These are phyloP conservation scores for Ceyx margarethae DNA, from an alignment of 2,113 vertebrate species.

Conservation along the genomic window DNA sequence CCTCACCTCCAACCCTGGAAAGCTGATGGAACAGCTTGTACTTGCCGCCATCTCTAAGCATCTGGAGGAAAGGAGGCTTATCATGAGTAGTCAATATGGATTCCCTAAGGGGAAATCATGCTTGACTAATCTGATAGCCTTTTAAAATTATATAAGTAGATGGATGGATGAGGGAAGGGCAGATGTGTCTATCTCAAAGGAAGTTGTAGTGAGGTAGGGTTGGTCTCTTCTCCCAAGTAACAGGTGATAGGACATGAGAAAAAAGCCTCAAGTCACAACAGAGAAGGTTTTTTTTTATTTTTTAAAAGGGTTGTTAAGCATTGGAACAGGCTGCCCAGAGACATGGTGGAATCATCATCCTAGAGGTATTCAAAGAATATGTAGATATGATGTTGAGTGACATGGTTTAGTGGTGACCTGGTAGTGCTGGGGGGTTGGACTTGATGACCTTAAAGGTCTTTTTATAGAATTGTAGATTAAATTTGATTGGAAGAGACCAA, in stretches of 20 bases:
- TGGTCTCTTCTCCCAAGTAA: background rate
- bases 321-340: background rate
- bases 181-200: background rate
- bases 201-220: background rate
- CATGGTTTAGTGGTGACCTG: background rate
- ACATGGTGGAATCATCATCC: background rate
- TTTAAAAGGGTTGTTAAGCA: background rate
- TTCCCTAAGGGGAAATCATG: no score
- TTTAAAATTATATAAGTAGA: no score
- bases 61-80: no score
- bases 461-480: no score
- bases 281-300: background rate
- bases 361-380: background rate
- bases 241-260: accelerated
- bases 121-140: no score
- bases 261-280: background rate
- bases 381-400: background rate
- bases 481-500: background rate
- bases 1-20: no score
- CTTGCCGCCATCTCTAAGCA: no score
- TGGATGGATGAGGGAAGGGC: no score
- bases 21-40: no score
- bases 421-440: background rate
- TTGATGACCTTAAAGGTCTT: background rate
- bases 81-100: no score